Evolutionary conservation across 1,140 invertebrate species (phyloP).

Genomic region (Aphaenogaster floridana): DNA sequence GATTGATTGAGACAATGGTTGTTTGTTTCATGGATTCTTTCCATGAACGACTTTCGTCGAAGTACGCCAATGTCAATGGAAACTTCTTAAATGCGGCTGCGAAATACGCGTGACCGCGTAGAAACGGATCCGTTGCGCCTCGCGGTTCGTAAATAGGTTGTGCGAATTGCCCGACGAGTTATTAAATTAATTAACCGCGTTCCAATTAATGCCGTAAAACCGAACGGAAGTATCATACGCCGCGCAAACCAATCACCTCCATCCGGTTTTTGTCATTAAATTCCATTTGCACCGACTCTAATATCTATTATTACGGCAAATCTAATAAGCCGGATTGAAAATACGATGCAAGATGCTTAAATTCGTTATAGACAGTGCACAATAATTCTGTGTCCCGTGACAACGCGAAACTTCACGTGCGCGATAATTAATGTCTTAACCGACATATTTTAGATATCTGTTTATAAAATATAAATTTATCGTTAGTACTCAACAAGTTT

Average conservation of each 20-base stretch:
- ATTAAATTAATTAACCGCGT: constrained; percentile 69
- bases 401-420: neutral
- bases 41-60: neutral
- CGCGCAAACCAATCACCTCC: neutral
- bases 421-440: neutral
- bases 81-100: constrained; percentile 13
- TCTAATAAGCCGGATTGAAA: constrained; percentile 44
- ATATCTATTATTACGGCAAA: constrained; percentile 36
- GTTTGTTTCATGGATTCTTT: neutral
- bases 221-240: neutral
- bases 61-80: neutral
- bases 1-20: neutral
- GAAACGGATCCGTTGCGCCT: neutral
- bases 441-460: neutral
- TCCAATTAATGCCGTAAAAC: constrained; percentile 58
- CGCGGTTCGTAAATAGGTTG: neutral
- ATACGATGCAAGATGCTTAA: neutral
- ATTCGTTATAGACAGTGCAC: neutral
- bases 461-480: neutral
- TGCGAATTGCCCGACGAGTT: constrained; percentile 59
- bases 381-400: neutral
- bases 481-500: neutral
- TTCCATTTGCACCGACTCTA: constrained; percentile 27
- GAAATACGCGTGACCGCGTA: neutral
- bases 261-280: constrained; percentile 41